Percentiles rank a stretch among this genome's conserved stretches.
These are phyloP conservation scores for Aurelia coerulea DNA, from an alignment of 30 jellyfish, hydroid and myxozoan species.

Conservation along the genomic window DNA sequence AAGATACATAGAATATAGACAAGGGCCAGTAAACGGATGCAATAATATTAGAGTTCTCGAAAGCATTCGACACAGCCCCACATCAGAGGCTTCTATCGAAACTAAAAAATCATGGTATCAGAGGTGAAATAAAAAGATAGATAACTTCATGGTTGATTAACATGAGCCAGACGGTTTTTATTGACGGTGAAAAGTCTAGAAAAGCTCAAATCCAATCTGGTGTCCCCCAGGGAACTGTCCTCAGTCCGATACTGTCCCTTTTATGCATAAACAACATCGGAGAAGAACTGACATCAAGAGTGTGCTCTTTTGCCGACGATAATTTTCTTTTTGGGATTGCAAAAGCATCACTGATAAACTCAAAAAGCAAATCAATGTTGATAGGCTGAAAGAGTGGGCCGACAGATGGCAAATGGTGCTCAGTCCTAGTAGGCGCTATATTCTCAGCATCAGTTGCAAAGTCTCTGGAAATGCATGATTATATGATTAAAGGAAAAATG, in stretches of 20 bases:
- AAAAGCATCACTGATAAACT: neutral
- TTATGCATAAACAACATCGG: slow-evolving; percentile 20
- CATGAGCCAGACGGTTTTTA: slow-evolving; percentile 35
- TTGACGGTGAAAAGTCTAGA: slow-evolving; percentile 39
- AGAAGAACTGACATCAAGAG: neutral
- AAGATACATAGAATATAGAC: too few species aligned
- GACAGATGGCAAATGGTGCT: slow-evolving; percentile 9
- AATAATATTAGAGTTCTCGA: neutral
- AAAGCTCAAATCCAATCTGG: slow-evolving; percentile 32
- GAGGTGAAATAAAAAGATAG: slow-evolving; percentile 27
- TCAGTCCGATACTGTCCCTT: slow-evolving; percentile 15
- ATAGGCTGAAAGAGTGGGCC: neutral
- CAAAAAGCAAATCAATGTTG: neutral
- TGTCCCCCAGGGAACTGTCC: slow-evolving; percentile 31
- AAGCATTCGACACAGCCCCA: neutral
- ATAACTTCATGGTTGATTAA: neutral
- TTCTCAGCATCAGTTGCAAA: slow-evolving; percentile 2
- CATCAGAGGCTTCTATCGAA: too few species aligned
- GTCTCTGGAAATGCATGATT: too few species aligned
- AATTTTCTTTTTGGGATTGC: too few species aligned
- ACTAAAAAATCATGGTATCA: neutral
- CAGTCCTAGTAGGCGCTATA: slow-evolving; percentile 33
- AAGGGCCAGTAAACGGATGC: neutral
- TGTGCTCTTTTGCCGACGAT: too few species aligned
- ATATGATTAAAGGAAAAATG: too few species aligned